Evolutionary conservation across 2,113 vertebrate species (phyloP), one percentile per base, ranked within the genome.

Genomic region (Ondatra zibethicus): DNA sequence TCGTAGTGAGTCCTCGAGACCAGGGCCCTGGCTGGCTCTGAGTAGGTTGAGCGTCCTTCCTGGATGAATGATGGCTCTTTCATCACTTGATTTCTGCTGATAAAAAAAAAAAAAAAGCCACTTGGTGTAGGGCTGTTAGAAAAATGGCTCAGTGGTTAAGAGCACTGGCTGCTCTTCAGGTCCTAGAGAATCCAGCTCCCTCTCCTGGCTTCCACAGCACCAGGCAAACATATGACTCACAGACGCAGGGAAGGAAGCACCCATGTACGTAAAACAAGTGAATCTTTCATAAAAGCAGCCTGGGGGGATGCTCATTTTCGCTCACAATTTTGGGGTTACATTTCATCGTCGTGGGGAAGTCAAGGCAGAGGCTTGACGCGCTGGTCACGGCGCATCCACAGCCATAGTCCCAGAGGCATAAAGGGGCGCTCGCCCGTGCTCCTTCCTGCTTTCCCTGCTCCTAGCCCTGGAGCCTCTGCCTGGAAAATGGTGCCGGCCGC

Each of bases 1-100:
- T 50, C 19, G 1, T 3, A 1, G 17, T 16, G 9, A 55, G 14
- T 27, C 36, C 36, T 39, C 25, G 0, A 19, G n/a, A 2, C 68
- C 70, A n/a, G 65, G 5, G 31, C 66, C 36, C 8, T 9, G 8
- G 77, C 14, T 50, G 50, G 33, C 55, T 61, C 58, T 17, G 81
- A 16, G 25, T 42, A 25, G 33, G 81, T 5, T 29, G 36, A 63
- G n/a, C 0, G n/a, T 7, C 4, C 70, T 61, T 7, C 55, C n/a
- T 11, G 14, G 19, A 61, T 31, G 27, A 89, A 61, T 19, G 50
- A 21, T 12, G 12, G 5, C 50, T 45, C n/a, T 58, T 61, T 3
- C 31, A 14, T 27, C n/a, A 29, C 61, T 39, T 61, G 6, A 42
- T 84, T 39, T 65, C 82, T 21, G 31, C 29, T 36, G 58, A 31